Evolutionary conservation across 1,140 invertebrate genomes (phyloP).

Genomic region (Nixonia krombeini): DNA sequence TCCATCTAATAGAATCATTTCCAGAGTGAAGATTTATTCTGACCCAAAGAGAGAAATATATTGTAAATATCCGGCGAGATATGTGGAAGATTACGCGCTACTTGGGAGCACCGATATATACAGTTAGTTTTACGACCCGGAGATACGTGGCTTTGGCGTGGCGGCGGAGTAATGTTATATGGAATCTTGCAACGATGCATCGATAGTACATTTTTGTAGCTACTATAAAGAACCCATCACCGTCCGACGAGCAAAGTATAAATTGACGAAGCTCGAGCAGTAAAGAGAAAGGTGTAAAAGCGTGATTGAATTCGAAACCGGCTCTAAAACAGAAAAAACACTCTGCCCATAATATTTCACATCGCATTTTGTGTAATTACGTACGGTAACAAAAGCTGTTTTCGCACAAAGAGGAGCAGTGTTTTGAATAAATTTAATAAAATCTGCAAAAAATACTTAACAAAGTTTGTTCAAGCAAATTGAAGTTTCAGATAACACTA

Average conservation of each 20-base stretch:
- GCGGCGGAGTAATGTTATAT: not conserved
- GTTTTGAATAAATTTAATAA: too few species aligned
- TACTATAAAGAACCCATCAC: slow-evolving; percentile 7
- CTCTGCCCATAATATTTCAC: not conserved
- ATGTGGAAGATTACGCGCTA: not conserved
- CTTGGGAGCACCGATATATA: not conserved
- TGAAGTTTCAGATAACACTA: too few species aligned
- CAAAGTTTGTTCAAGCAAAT: too few species aligned
- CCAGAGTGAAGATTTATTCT: too few species aligned
- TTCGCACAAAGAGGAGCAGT: too few species aligned
- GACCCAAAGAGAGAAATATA: too few species aligned
- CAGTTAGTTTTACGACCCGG: slow-evolving; percentile 1
- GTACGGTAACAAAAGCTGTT: too few species aligned
- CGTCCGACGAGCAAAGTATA: slow-evolving; percentile 14
- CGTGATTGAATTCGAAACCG: slow-evolving; percentile 29
- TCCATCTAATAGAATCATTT: too few species aligned
- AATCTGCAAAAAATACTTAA: too few species aligned
- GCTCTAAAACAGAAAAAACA: slow-evolving; percentile 7
- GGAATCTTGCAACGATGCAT: slow-evolving; percentile 5
- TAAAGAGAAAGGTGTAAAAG: slow-evolving; percentile 20
- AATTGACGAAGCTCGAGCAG: slow-evolving; percentile 19
- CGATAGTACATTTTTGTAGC: slow-evolving; percentile 21
- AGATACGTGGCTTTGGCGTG: not conserved
- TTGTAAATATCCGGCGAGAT: too few species aligned
- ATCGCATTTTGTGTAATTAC: not conserved